phyloP scores from a whole-genome alignment of 2,113 vertebrate species.

The Reinhardtius hippoglossoides region DNA sequence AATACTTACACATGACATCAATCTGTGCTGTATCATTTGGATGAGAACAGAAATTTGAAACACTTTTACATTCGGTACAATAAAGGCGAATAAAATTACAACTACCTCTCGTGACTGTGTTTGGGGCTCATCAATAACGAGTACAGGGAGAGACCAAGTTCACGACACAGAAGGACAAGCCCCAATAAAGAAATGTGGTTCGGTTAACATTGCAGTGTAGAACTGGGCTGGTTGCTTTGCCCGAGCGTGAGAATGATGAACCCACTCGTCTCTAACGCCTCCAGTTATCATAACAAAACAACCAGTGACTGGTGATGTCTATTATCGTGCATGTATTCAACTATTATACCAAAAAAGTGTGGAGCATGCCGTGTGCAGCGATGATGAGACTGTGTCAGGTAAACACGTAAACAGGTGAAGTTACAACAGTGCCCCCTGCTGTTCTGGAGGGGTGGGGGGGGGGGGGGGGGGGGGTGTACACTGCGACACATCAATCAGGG shows the following conservation, averaged over 20 bases:
- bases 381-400: slow-evolving; percentile 11
- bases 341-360: slow-evolving; percentile 25
- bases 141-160: slow-evolving; percentile 19
- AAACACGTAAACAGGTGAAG: slow-evolving; percentile 5
- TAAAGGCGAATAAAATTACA: slow-evolving; percentile 26
- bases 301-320: slow-evolving; percentile 14
- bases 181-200: slow-evolving; percentile 27
- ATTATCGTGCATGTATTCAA: slow-evolving; percentile 37
- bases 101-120: slow-evolving; percentile 21
- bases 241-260: background rate
- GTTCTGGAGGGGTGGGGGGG: slow-evolving; percentile 7
- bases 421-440: slow-evolving; percentile 38
- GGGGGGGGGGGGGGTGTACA: background rate
- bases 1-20: slow-evolving; percentile 67
- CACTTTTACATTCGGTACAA: slow-evolving; percentile 35
- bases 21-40: slow-evolving; percentile 44
- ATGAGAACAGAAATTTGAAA: slow-evolving; percentile 44
- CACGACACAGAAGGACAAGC: slow-evolving; percentile 54
- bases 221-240: background rate
- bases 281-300: slow-evolving; percentile 38
- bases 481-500: slow-evolving; percentile 26
- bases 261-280: slow-evolving; percentile 3
- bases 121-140: slow-evolving; percentile 34
- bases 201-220: slow-evolving; percentile 2
- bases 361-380: slow-evolving; percentile 47